Evolutionary conservation across 1,140 invertebrate genomes (phyloP).

Genomic region (Drosophila grimshawi): DNA sequence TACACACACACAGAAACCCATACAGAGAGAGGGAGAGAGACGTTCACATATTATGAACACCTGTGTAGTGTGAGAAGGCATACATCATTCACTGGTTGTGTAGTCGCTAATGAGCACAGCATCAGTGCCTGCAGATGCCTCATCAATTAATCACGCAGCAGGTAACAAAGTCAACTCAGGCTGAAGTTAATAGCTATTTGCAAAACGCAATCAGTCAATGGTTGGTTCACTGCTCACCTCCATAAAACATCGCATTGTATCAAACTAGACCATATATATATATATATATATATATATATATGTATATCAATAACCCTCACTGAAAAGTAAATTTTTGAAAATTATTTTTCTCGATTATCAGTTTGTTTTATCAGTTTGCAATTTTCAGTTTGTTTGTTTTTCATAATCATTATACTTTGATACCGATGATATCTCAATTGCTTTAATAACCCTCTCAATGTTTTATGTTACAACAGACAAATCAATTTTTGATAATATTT

Average conservation of each 20-base stretch:
- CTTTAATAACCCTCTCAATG: no score
- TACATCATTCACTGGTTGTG: slow-evolving; percentile 15
- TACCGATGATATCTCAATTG: no score
- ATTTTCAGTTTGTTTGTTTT: no score
- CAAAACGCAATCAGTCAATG: slow-evolving; percentile 28
- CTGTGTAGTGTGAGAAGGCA: slow-evolving; percentile 17
- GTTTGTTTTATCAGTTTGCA: no score
- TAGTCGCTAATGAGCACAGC: slow-evolving; percentile 44
- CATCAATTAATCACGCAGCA: slow-evolving; percentile 51
- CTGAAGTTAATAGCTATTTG: slow-evolving; percentile 24
- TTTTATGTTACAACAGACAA: no score
- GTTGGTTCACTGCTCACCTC: slow-evolving; percentile 6
- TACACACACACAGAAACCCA: slow-evolving; percentile 13
- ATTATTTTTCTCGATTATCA: no score
- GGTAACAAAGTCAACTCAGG: slow-evolving; percentile 33
- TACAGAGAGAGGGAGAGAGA: background rate
- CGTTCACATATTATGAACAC: background rate
- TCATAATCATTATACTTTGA: no score
- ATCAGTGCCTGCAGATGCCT: slow-evolving; percentile 26
- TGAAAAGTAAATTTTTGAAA: no score
- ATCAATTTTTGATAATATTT: no score
- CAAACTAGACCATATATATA: background rate
- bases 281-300: no score
- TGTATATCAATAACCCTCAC: no score
- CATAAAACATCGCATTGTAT: background rate